A percentile compares a stretch with the other conserved stretches of the same genome.
Conservation (phyloP, 2,888 invertebrate species). For the Lycocerus yunnanus region DNA sequence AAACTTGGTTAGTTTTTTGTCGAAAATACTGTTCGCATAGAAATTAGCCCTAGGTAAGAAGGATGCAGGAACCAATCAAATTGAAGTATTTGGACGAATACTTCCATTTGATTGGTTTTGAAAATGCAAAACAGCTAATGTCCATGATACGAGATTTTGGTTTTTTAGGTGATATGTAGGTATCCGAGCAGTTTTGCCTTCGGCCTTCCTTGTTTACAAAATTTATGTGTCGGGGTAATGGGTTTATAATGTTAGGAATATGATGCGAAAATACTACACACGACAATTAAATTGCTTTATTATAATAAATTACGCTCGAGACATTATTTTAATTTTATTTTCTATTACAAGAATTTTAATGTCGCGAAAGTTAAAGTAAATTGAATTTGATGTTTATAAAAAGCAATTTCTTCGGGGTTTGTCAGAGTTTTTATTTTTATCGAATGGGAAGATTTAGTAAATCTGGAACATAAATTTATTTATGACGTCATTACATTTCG, state of each 20-base stretch:
- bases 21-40: no score
- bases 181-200: background rate
- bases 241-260: slow-evolving; percentile 12
- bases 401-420: background rate
- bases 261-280: background rate
- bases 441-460: slow-evolving; percentile 6
- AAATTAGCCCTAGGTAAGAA: no score
- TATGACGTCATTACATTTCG: background rate
- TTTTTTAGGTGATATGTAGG: background rate
- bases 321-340: background rate
- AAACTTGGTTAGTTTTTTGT: background rate
- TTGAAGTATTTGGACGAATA: no score
- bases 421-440: background rate
- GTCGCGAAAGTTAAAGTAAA: background rate
- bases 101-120: no score
- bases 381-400: background rate
- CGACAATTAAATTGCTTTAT: background rate
- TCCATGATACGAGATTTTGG: background rate
- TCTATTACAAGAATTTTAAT: background rate
- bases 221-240: slow-evolving; percentile 3
- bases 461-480: slow-evolving; percentile 7
- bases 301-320: background rate
- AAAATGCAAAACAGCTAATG: no score
- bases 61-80: no score
- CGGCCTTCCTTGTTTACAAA: background rate